These are phyloP conservation scores for Phylloscopus trochiloides DNA, from an alignment of 2,113 vertebrate species.

Conservation along the genomic window DNA sequence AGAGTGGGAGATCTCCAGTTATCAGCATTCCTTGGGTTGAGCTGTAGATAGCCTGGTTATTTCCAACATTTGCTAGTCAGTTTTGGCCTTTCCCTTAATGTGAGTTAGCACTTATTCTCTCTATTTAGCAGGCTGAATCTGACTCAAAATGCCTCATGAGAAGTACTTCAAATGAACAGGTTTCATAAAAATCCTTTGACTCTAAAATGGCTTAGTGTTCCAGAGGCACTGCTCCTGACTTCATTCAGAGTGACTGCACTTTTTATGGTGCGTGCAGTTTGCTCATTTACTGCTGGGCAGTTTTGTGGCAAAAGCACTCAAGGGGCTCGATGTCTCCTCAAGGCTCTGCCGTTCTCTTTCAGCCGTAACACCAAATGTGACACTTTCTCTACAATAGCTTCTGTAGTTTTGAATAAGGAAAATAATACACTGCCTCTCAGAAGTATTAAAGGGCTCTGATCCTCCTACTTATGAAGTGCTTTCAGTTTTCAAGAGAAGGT, in stretches of 20 bases:
- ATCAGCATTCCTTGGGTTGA: background rate
- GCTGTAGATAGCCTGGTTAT: background rate
- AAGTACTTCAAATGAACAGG: background rate
- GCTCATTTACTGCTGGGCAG: background rate
- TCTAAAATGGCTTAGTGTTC: background rate
- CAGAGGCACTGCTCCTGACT: background rate
- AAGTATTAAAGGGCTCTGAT: background rate
- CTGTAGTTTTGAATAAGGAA: background rate
- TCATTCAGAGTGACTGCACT: background rate
- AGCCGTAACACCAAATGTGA: background rate
- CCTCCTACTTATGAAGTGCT: background rate
- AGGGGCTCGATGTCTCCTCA: background rate
- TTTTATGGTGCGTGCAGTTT: background rate
- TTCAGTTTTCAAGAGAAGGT: background rate
- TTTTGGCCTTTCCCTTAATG: background rate
- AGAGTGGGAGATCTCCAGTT: background rate
- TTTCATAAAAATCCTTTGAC: background rate
- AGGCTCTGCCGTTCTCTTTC: background rate
- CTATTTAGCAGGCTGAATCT: background rate
- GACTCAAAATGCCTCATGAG: background rate
- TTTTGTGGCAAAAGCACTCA: conserved; percentile 14
- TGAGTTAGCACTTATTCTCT: background rate
- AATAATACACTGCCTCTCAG: background rate
- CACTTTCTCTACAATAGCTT: background rate
- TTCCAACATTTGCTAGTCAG: background rate